Conservation (phyloP, 2,888 invertebrate species). For the Drosophila stalkeri region DNA sequence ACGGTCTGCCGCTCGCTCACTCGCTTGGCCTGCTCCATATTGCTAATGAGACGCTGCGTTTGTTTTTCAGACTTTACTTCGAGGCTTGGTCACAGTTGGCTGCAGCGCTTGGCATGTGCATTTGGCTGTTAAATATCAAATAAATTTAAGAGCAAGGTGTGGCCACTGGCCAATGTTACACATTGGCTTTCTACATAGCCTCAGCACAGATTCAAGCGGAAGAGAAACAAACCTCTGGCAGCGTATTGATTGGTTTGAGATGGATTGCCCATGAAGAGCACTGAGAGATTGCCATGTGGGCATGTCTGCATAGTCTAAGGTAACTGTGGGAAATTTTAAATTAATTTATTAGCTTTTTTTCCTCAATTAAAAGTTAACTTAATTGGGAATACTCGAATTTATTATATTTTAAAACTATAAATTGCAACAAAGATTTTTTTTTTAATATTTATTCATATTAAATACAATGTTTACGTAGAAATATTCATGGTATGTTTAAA, state of each 20-base stretch:
- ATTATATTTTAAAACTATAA: too few relatives aligned
- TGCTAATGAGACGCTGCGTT: constrained; percentile 67
- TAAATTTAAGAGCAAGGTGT: constrained; percentile 35
- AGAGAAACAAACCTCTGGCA: neutral
- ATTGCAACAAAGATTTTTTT: too few relatives aligned
- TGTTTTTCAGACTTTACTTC: constrained; percentile 9
- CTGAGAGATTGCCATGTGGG: neutral
- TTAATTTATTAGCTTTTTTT: too few relatives aligned
- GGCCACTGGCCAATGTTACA: constrained; percentile 24
- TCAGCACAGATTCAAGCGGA: neutral
- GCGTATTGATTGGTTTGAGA: neutral
- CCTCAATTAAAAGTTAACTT: too few relatives aligned
- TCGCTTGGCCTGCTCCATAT: constrained; percentile 60
- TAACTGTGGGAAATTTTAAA: neutral
- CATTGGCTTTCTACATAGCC: neutral
- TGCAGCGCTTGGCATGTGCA: constrained; percentile 38
- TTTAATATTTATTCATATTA: too few relatives aligned
- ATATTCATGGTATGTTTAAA: too few relatives aligned
- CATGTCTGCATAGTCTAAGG: neutral
- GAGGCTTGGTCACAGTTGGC: constrained; percentile 56
- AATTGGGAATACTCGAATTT: too few relatives aligned
- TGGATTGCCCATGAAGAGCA: neutral
- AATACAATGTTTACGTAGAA: too few relatives aligned
- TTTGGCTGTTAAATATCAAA: constrained; percentile 21
- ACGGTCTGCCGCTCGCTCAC: constrained; percentile 9